Percentiles rank a stretch among this genome's conserved stretches.
Conservation (phyloP, 2,113 vertebrate genomes). For the Hippocampus abdominalis region DNA sequence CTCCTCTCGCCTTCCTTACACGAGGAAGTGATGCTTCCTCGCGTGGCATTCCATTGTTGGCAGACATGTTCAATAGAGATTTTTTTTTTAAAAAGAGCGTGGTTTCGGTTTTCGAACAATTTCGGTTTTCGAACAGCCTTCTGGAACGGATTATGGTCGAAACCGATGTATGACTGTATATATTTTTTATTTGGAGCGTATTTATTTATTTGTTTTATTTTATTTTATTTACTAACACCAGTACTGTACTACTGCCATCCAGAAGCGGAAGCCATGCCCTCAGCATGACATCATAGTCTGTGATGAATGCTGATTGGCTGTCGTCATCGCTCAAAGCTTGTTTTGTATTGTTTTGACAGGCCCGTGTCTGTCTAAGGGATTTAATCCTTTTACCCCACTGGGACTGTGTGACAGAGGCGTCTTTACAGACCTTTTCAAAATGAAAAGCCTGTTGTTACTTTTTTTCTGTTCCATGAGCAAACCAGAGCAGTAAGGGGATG, state of each 20-base stretch:
- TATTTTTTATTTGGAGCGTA: no score
- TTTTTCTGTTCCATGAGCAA: constrained; percentile 36
- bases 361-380: constrained; percentile 54
- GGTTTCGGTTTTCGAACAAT: no score
- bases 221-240: not conserved
- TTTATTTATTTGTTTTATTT: no score
- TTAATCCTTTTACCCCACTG: constrained; percentile 59
- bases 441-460: constrained; percentile 51
- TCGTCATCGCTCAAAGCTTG: constrained; percentile 46
- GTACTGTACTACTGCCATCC: not conserved
- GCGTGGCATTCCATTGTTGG: no score
- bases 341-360: constrained; percentile 56
- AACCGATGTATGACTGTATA: no score
- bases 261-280: constrained; percentile 21
- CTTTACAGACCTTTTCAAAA: constrained; percentile 50
- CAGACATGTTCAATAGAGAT: no score
- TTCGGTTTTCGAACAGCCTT: no score
- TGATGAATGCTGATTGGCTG: constrained; percentile 42
- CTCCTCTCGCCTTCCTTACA: no score
- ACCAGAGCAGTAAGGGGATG: constrained; percentile 31
- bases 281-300: constrained; percentile 48
- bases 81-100: no score
- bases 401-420: constrained; percentile 43
- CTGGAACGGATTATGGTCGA: no score
- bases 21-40: no score